Conservation (phyloP, 2,113 vertebrate genomes). For the Callipepla squamata region DNA sequence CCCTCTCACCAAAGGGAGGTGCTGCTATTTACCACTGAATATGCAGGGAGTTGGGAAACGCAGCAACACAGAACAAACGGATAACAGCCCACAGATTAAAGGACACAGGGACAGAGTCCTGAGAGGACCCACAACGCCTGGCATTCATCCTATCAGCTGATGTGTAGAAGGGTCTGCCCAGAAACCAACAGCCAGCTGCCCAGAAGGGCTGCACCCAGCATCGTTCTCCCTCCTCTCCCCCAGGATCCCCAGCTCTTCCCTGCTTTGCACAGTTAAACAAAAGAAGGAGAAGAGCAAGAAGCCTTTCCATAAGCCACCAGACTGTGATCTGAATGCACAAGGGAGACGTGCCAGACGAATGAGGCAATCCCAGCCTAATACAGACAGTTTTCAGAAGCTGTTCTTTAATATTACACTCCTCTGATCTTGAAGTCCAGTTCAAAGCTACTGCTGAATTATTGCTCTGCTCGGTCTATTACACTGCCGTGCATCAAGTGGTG, state of each 20-base stretch:
- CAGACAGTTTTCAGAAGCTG: background rate
- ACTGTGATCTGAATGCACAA: background rate
- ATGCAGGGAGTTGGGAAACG: background rate
- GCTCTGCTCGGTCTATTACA: background rate
- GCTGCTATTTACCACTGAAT: background rate
- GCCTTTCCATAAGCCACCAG: background rate
- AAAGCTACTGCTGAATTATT: background rate
- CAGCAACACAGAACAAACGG: background rate
- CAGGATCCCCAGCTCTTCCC: background rate
- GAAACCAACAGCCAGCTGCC: background rate
- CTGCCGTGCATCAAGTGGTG: fast-evolving
- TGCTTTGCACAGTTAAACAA: background rate
- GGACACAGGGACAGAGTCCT: fast-evolving
- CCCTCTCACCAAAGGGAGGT: background rate
- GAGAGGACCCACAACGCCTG: background rate
- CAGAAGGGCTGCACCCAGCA: background rate
- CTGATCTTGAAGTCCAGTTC: background rate
- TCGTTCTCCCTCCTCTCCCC: background rate
- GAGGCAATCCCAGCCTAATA: background rate
- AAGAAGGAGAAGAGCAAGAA: background rate
- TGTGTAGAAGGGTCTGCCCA: background rate
- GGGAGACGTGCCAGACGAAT: background rate
- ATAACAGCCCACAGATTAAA: background rate
- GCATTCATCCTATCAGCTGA: background rate
- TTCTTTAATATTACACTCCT: background rate